Conservation (phyloP, 2,797 vertebrate species). For the Acanthopagrus latus region DNA sequence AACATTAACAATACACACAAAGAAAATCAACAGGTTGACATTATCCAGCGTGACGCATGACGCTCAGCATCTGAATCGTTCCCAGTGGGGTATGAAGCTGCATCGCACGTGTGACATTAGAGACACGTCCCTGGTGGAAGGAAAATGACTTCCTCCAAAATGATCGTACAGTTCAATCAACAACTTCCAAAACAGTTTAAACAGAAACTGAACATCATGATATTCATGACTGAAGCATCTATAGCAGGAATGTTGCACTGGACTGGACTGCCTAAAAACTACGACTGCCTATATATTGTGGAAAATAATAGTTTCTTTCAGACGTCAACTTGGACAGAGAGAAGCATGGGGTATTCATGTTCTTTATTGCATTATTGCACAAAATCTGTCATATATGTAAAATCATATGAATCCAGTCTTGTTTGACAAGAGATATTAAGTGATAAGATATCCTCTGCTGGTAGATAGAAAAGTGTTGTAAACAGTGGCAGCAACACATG, state of each 20-base stretch:
- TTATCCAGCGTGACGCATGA: no score
- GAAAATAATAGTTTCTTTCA: neutral
- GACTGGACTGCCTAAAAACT: slow-evolving; percentile 3
- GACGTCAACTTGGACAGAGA: neutral
- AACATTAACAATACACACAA: no score
- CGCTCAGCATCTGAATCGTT: no score
- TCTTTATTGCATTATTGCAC: slow-evolving; percentile 48
- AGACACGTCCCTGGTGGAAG: no score
- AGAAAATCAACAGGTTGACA: no score
- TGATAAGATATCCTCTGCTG: neutral
- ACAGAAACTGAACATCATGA: neutral
- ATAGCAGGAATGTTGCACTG: neutral
- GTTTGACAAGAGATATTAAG: slow-evolving; percentile 16
- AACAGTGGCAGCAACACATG: neutral
- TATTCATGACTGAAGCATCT: neutral
- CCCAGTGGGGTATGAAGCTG: no score
- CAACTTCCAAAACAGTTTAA: neutral
- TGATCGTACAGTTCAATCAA: neutral
- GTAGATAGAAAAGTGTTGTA: slow-evolving; percentile 1
- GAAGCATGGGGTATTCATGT: neutral
- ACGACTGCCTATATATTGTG: neutral
- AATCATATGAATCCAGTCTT: slow-evolving; percentile 15
- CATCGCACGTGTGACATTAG: no score
- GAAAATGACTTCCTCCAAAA: neutral
- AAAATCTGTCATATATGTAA: slow-evolving; percentile 21